Evolutionary conservation across 2,888 invertebrate species (phyloP), one percentile per base, ranked within the genome.

Genomic region (Aphodius sticticus): DNA sequence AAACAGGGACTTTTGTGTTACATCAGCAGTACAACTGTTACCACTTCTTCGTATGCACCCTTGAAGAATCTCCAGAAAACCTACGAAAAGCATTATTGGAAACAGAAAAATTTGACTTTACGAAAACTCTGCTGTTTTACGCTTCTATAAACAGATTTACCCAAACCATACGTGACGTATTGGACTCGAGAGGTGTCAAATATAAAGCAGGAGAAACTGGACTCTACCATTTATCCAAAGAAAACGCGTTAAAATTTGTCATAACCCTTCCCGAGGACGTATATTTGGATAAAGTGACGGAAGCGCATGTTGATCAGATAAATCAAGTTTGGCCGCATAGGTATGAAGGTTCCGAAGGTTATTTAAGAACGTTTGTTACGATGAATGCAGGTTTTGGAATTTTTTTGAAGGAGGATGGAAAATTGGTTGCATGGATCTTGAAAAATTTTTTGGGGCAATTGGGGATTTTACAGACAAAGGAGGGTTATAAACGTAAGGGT

Each of bases 341-440:
- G 74, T 84, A 83, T 81, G 80, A 83, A 35, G 83, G 85, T 16
- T 83, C 86, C 6, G 88, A 87, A 14, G 84, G 86, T 37, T 87
- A 86, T 77, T 76, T 90, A 16, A 80, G 80, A 4, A 82, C 82
- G 69, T 80, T 88, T 15, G 84, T 89, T 36, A 85, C 85, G 80
- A 82, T 86, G 79, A 90, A 89, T 80, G 86, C 85, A 16, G 87
- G 88, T 9, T 76, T 86, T 35, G 90, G 90, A n/a, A 81, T 90
- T 2, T 89, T 88, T 82, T 82, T 87, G 6, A 89, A 88, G 83
- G 78, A 84, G 38, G 85, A 85, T 77, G 78, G 87, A 77, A 83
- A 85, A 80, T 81, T 90, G 74, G 85, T 89, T 6, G 86, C 89
- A 6, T 90, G 89, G 89, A 85, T 84, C 14, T 71, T 89, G 16